Base-by-base conservation (phyloP, 2,797 vertebrate species). In the Agapornis canus region DNA sequence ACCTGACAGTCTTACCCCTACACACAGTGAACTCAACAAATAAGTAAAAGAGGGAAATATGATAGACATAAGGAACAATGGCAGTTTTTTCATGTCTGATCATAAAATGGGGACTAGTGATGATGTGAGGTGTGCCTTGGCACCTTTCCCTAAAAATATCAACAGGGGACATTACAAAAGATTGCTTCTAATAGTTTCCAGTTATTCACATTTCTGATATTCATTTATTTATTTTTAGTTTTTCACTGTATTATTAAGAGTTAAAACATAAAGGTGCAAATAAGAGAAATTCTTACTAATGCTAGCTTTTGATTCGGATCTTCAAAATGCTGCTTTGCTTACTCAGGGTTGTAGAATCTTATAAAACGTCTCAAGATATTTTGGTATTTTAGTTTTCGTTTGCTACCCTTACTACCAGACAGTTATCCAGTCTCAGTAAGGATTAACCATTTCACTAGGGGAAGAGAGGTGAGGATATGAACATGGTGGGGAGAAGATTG, bases 311-410 rank as follows among this genome's bases (percentile, higher is more conserved):
- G 49, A 85, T 21, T 48, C 68, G 9, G 9, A 19, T 43, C 42
- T 43, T 40, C 21, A 69, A 82, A 69, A 75, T 20, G 7, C 9
- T 78, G 29, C 6, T 63, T 89, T 63, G 9, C 6, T 81, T 40
- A 25, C 7, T 86, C 21, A 70, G 15, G 17, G 8, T 11, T 16
- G 13, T 23, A 70, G 35, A 43, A 29, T 61, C 16, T 40, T 40
- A 29, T 2, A 27, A 35, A 39, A 13, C 70, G 37, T 56, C n/a
- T 78, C 0, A 0, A 57, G 11, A 11, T 40, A 15, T 42, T 91
- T 60, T 32, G 11, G 3, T 60, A 27, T 42, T 19, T 17, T 49
- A 2, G 2, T 73, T 89, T 57, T 84, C 1, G 3, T 54, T 82
- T 87, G 11, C 20, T 64, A 49, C 10, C 2, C 10, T 82, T 72